phyloP scores from a whole-genome alignment of 2,113 vertebrate genomes.

The Nipponia nippon region DNA sequence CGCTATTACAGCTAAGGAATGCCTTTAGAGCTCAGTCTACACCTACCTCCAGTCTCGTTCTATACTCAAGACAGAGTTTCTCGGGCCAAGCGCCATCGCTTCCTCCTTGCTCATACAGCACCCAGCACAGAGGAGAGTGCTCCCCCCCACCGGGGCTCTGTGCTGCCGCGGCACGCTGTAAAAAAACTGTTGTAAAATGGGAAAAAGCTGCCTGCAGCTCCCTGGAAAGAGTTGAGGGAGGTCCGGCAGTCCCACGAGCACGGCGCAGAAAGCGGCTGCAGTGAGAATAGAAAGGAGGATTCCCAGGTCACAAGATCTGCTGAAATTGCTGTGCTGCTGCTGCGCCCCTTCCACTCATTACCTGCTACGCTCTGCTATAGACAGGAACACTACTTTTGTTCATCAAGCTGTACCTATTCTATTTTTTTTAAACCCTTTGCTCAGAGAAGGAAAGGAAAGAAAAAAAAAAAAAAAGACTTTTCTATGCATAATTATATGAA shows the following conservation, averaged over 20 bases:
- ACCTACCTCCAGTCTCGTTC: rapidly evolving
- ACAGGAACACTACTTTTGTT: neutral
- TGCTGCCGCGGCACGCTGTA: neutral
- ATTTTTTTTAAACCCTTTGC: neutral
- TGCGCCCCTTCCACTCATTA: neutral
- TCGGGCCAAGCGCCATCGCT: rapidly evolving
- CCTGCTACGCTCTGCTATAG: rapidly evolving
- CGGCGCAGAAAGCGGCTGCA: neutral
- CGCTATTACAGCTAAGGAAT: neutral
- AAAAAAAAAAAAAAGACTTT: neutral
- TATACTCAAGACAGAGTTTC: neutral
- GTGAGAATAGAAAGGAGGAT: neutral
- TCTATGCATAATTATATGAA: neutral
- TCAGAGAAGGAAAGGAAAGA: neutral
- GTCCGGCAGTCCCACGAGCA: rapidly evolving
- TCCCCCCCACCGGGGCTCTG: neutral
- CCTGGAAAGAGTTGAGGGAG: neutral
- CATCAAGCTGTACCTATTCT: neutral
- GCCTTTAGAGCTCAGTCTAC: neutral
- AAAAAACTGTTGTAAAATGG: rapidly evolving
- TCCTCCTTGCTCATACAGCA: neutral
- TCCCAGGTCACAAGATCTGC: neutral
- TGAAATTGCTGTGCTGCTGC: neutral
- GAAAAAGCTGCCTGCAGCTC: neutral
- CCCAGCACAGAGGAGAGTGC: rapidly evolving